Evolutionary conservation across 2,797 vertebrate species (phyloP).

Genomic region (Pagetopsis macropterus): DNA sequence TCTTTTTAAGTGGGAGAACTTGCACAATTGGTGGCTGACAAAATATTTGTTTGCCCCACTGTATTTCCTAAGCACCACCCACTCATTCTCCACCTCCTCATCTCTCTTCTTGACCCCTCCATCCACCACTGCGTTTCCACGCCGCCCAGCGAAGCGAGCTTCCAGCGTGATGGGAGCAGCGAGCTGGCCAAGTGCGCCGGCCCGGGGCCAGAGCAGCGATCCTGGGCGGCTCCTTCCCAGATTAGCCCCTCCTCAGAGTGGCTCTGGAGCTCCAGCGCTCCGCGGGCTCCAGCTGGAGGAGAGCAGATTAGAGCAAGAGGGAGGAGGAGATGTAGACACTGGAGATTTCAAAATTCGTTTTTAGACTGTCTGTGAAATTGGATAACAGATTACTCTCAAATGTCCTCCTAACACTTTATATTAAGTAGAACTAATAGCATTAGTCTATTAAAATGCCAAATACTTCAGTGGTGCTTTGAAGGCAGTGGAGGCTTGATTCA

Average conservation of each 20-base stretch:
- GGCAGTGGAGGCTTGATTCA: constrained; percentile 33
- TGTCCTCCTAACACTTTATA: constrained; percentile 73
- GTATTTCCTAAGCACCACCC: constrained; percentile 8
- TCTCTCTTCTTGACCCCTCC: constrained; percentile 39
- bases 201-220: constrained; percentile 69
- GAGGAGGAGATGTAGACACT: constrained; percentile 70
- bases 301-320: constrained; percentile 71
- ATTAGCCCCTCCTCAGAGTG: constrained; percentile 73
- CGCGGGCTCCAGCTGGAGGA: constrained; percentile 72
- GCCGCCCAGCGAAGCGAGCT: constrained; percentile 29
- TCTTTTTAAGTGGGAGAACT: no score
- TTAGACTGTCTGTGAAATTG: constrained; percentile 78
- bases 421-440: constrained; percentile 81
- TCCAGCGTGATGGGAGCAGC: constrained; percentile 50
- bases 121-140: constrained; percentile 37
- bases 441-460: constrained; percentile 73
- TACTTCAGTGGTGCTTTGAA: constrained; percentile 61
- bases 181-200: constrained; percentile 70
- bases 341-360: constrained; percentile 74
- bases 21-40: no score
- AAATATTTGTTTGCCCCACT: no score
- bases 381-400: constrained; percentile 80
- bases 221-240: constrained; percentile 69
- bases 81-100: constrained; percentile 18
- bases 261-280: constrained; percentile 60